phyloP scores from a whole-genome alignment of 2,113 vertebrate species.

The Macquaria australasica region DNA sequence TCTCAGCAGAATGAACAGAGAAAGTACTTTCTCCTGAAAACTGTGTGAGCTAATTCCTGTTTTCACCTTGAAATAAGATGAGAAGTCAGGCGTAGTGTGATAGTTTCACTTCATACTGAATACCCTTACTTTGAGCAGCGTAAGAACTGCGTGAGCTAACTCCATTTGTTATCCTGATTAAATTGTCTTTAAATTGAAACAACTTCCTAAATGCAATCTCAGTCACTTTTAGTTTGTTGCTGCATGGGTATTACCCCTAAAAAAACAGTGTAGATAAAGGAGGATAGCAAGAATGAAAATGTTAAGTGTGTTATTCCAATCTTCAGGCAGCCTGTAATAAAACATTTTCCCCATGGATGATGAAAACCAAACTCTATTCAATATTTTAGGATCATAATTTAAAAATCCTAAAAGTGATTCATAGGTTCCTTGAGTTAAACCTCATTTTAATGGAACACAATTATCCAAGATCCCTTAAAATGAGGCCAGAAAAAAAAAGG shows the following conservation, averaged over 20 bases:
- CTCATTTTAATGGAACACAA: not conserved
- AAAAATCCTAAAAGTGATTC: not conserved
- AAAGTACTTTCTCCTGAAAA: constrained; percentile 43
- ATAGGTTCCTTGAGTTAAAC: not conserved
- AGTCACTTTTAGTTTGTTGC: not conserved
- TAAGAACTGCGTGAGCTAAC: not conserved
- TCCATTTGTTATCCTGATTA: not conserved
- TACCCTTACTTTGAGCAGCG: not conserved
- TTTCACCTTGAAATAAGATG: constrained; percentile 49
- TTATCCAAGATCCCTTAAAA: not conserved
- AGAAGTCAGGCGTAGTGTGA: constrained; percentile 1
- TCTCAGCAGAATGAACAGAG: constrained; percentile 47
- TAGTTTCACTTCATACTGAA: constrained; percentile 10
- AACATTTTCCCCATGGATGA: not conserved
- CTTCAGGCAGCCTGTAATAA: not conserved
- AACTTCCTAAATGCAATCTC: not conserved
- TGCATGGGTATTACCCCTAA: not conserved
- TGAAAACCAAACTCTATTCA: not conserved
- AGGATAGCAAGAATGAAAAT: not conserved
- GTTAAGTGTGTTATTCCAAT: not conserved
- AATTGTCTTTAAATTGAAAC: constrained; percentile 18
- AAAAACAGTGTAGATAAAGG: not conserved
- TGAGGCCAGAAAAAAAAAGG: not conserved
- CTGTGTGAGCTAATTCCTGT: constrained; percentile 31
- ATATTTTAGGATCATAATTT: not conserved